phyloP scores from a whole-genome alignment of 2,797 vertebrate species.

The Enteromius thamalakanensis region DNA sequence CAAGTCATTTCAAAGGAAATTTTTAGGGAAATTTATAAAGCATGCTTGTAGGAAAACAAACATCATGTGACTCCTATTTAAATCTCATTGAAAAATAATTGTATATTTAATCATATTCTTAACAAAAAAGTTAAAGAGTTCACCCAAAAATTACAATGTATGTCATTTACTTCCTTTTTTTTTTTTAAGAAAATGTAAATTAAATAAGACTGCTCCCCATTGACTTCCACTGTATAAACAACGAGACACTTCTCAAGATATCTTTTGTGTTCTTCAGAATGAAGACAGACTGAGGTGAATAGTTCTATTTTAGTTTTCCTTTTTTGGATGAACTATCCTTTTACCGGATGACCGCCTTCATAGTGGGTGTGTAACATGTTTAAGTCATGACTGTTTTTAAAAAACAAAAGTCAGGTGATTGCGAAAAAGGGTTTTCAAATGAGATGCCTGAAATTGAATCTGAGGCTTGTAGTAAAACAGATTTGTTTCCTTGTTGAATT shows the following conservation, averaged over 20 bases:
- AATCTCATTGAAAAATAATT: neutral
- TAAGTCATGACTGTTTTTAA: conserved; percentile 7
- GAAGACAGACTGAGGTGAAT: neutral
- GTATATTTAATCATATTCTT: neutral
- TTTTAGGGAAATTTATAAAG: neutral
- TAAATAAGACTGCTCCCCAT: too few species aligned
- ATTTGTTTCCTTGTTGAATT: conserved; percentile 32
- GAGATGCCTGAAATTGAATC: neutral
- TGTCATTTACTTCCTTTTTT: too few species aligned
- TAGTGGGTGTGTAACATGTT: conserved; percentile 34
- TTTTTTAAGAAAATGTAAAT: too few species aligned
- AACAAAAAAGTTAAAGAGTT: neutral
- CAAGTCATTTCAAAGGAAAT: neutral
- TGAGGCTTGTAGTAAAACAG: conserved; percentile 29
- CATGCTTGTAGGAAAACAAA: neutral
- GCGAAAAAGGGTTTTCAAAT: conserved; percentile 26
- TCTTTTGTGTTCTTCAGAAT: neutral
- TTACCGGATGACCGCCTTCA: neutral
- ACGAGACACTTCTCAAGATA: neutral
- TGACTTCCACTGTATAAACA: neutral
- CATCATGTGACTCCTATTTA: neutral
- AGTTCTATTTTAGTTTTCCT: neutral
- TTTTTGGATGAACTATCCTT: neutral
- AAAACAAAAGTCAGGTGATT: conserved; percentile 38
- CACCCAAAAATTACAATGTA: neutral